phyloP scores from a whole-genome alignment of 2,797 vertebrate genomes.

The Anguilla marmorata region DNA sequence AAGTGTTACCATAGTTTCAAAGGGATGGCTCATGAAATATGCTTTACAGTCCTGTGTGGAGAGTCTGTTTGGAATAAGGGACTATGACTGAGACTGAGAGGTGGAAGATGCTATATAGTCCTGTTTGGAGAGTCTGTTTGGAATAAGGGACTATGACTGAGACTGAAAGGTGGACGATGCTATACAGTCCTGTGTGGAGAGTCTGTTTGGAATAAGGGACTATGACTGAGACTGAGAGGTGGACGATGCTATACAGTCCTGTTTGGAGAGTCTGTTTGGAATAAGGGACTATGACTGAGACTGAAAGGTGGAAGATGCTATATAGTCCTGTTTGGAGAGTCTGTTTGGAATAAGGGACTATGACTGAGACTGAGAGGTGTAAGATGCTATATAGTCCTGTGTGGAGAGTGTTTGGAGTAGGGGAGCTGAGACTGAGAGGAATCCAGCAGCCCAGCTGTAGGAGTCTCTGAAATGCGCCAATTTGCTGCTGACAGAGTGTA shows the following conservation, averaged over 20 bases:
- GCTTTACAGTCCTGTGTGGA: neutral
- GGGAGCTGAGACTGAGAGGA: too few relatives aligned
- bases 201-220: too few relatives aligned
- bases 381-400: neutral
- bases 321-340: neutral
- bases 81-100: too few relatives aligned
- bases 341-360: neutral
- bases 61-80: neutral
- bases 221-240: too few relatives aligned
- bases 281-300: too few relatives aligned
- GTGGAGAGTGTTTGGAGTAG: neutral
- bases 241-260: too few relatives aligned
- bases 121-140: neutral
- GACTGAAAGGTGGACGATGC: too few relatives aligned
- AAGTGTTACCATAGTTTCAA: slow-evolving; percentile 11
- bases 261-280: too few relatives aligned
- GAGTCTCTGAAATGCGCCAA: neutral
- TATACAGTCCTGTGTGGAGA: too few relatives aligned
- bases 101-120: neutral
- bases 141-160: too few relatives aligned
- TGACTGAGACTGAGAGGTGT: too few relatives aligned
- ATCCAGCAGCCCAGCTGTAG: too few relatives aligned
- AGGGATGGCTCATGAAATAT: neutral
- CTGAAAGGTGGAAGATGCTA: neutral
- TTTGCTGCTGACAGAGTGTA: neutral